Conservation (phyloP, 2,113 vertebrate genomes). For the Chaetops frenatus region DNA sequence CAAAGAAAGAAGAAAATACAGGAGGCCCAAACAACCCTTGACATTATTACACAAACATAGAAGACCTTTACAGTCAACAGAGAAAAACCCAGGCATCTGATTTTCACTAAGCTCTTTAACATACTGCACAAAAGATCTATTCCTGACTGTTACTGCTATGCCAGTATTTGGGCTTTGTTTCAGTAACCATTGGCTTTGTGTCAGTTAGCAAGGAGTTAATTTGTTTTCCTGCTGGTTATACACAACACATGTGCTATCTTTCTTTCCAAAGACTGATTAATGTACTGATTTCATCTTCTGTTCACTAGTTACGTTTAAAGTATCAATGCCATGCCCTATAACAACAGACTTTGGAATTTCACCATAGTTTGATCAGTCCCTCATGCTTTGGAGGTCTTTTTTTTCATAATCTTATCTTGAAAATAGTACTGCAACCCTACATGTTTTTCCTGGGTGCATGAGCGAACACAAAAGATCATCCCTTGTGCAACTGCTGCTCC, state of each 20-base stretch:
- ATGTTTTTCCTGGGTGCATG: not conserved
- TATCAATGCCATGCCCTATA: not conserved
- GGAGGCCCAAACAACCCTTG: not conserved
- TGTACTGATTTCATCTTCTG: not conserved
- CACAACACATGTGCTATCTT: not conserved
- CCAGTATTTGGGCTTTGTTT: not conserved
- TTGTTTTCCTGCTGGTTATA: not conserved
- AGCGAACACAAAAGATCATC: not conserved
- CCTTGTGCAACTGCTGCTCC: not conserved
- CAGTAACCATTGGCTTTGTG: not conserved
- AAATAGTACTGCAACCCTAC: not conserved
- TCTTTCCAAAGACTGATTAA: not conserved
- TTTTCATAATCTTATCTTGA: not conserved
- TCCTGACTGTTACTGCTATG: not conserved
- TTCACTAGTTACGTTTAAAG: not conserved
- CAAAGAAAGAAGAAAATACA: not conserved
- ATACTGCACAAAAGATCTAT: not conserved
- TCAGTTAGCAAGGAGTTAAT: not conserved
- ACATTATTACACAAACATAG: not conserved
- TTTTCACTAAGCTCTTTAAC: not conserved
- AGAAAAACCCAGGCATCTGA: not conserved
- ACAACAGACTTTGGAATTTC: not conserved
- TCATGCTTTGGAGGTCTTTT: not conserved
- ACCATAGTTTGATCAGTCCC: not conserved
- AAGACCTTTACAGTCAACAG: not conserved